Evolutionary conservation across 2,113 vertebrate genomes (phyloP).

Genomic region (Tachysurus vachellii): DNA sequence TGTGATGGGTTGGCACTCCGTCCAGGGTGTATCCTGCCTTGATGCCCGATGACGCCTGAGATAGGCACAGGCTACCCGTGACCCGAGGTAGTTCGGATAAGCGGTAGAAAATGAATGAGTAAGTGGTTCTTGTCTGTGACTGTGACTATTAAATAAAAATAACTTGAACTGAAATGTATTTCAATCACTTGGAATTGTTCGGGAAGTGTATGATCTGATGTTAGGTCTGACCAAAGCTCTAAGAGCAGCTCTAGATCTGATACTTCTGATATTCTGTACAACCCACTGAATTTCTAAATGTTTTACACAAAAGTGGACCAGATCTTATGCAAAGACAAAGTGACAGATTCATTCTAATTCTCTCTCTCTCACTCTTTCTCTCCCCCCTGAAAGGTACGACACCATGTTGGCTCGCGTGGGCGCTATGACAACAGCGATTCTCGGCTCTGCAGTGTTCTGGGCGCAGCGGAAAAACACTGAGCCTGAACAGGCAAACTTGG

Average conservation of each 20-base stretch:
- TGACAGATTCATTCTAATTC: not conserved
- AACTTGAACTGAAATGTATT: not conserved
- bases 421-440: conserved; percentile 68
- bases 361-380: not conserved
- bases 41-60: too few relatives aligned
- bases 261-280: not conserved
- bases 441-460: conserved; percentile 71
- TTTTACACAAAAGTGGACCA: not conserved
- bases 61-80: too few relatives aligned
- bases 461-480: conserved; percentile 66
- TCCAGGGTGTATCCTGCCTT: too few relatives aligned
- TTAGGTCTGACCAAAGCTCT: not conserved
- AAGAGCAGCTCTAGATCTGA: not conserved
- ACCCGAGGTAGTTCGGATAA: too few relatives aligned
- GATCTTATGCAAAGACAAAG: not conserved
- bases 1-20: too few relatives aligned
- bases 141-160: too few relatives aligned
- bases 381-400: conserved; percentile 1
- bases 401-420: conserved; percentile 67
- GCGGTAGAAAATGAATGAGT: too few relatives aligned
- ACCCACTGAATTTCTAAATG: not conserved
- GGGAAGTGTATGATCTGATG: not conserved
- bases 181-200: not conserved
- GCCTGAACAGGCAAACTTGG: not conserved
- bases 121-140: not conserved